Evolutionary conservation across 2,113 vertebrate genomes (phyloP).

Genomic region (Coptodon bakossiorum): DNA sequence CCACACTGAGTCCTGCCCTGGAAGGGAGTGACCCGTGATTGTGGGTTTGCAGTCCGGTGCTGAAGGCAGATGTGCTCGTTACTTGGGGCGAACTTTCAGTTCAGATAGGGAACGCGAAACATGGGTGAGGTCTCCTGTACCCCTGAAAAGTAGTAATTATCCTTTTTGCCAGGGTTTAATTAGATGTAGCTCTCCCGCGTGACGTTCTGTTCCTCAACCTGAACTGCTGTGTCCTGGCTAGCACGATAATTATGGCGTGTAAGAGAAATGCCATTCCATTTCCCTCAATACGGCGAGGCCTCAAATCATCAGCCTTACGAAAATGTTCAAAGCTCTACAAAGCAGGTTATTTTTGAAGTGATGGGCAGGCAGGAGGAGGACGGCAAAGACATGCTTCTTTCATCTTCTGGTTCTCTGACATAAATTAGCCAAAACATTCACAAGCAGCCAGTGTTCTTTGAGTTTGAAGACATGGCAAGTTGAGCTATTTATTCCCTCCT

Average conservation of each 20-base stretch:
- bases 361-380: background rate
- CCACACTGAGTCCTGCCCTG: conserved; percentile 12
- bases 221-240: conserved; percentile 2
- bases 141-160: conserved; percentile 47
- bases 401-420: conserved; percentile 15
- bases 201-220: conserved; percentile 29
- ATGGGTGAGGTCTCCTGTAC: conserved; percentile 48
- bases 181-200: conserved; percentile 31
- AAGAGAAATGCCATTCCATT: conserved; percentile 34
- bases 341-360: conserved; percentile 34
- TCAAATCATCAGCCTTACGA: conserved; percentile 52
- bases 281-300: conserved; percentile 31
- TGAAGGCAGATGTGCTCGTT: conserved; percentile 38
- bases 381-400: background rate
- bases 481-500: background rate
- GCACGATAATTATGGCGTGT: conserved; percentile 44
- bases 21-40: conserved; percentile 55
- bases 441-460: background rate
- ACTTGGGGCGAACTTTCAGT: conserved; percentile 6
- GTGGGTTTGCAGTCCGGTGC: conserved; percentile 30
- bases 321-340: conserved; percentile 35
- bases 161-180: conserved; percentile 57
- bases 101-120: conserved; percentile 31
- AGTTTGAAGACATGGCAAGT: background rate
- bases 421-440: conserved; percentile 8